These are phyloP conservation scores for Trachurus trachurus DNA, from an alignment of 2,797 vertebrate genomes.

Conservation along the genomic window DNA sequence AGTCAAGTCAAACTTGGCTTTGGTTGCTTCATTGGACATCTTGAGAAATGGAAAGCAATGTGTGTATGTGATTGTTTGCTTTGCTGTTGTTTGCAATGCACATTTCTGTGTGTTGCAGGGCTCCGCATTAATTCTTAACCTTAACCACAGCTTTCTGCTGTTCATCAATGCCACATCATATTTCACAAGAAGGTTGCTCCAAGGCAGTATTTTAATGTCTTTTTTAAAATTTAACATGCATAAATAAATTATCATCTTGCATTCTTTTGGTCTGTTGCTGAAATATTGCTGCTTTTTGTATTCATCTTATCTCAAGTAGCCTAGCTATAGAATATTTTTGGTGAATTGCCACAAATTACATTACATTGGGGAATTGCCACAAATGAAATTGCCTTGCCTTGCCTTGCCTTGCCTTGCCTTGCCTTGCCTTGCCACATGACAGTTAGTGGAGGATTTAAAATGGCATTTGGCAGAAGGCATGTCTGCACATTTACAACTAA, in stretches of 20 bases:
- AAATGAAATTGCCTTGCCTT: too few relatives aligned
- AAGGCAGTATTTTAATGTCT: not conserved
- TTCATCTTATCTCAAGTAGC: not conserved
- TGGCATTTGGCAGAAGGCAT: too few relatives aligned
- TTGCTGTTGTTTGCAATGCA: not conserved
- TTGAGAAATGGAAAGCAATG: not conserved
- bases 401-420: too few relatives aligned
- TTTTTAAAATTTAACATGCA: not conserved
- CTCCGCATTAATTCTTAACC: not conserved
- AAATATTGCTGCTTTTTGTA: not conserved
- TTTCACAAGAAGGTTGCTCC: not conserved
- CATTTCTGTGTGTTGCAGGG: not conserved
- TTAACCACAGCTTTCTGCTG: not conserved
- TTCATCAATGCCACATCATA: not conserved
- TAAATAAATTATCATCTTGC: constrained; percentile 11
- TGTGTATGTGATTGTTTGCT: not conserved
- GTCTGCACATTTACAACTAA: too few relatives aligned
- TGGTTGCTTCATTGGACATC: not conserved
- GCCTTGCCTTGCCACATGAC: too few relatives aligned
- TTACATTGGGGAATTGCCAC: too few relatives aligned
- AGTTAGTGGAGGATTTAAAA: not conserved
- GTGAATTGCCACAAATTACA: too few relatives aligned
- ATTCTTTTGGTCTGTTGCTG: constrained; percentile 3
- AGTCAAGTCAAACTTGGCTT: not conserved
- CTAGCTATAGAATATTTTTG: too few relatives aligned